Base-by-base conservation (phyloP, 2,888 invertebrate species). In the Priocnemis perturbator region DNA sequence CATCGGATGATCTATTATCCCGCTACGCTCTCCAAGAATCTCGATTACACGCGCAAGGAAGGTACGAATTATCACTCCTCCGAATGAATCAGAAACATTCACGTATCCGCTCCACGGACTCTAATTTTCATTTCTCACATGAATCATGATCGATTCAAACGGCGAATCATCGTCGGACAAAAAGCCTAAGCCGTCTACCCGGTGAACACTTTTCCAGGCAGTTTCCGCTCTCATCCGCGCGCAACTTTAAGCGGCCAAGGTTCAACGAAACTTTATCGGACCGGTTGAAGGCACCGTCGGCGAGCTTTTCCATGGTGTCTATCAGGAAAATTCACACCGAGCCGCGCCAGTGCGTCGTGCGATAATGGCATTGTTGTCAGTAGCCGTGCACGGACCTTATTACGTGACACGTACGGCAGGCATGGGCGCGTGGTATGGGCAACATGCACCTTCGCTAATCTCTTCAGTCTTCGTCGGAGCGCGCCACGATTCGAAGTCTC, bases 401-500 rank as follows among this genome's bases (percentile, higher is more conserved):
- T 87, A 85, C 87, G 81, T 81, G 86, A 86, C 85, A 83, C 64
- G 73, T 62, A 26, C 26, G 26, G 26, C n/a, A 26, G 60, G 69
- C 68, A 73, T 74, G 72, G 77, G 78, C 57, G 19, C 50, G 14
- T 20, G 17, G 50, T 50, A 20, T 20, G 17, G 20, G 19, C 50
- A 50, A 4, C 20, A 20, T 20, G 65, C 56, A 63, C 59, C 21
- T 65, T 81, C 74, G 72, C 76, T 82, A 37, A 79, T 83, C 83
- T 85, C 81, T 81, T 88, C 88, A 88, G 88, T 88, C 81, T 83
- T 83, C 79, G 86, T 77, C 78, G 77, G 82, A 71, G 55, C 73
- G 77, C 85, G 78, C 60, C 81, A 77, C 76, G 79, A 74, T 75
- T 81, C 74, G 76, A 76, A 79, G 75, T 72, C 77, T 76, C 66